Base-by-base conservation (phyloP, 2,797 vertebrate genomes). In the Urocyon cinereoargenteus region DNA sequence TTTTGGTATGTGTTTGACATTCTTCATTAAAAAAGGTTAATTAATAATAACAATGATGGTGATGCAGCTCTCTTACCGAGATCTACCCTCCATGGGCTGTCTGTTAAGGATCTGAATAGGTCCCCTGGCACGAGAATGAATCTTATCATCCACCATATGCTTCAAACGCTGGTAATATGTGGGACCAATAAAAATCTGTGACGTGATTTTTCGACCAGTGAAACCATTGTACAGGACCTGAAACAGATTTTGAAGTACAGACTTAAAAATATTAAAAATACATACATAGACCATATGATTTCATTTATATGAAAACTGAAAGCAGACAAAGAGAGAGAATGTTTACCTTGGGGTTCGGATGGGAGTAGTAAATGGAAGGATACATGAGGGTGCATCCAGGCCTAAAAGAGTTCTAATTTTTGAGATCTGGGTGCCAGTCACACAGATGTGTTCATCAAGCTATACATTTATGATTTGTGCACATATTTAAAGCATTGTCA, bases 71-170 rank as follows among this genome's bases (percentile, higher is more conserved):
- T 36, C 99, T 99, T 98, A 99, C 99, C 99, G 99, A 96, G 99
- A 99, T 93, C 99, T 98, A 0, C 99, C 99, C 98, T 99, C 99
- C 99, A 99, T 99, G 4, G 99, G 99, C 98, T 99, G 99, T 64
- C 99, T 99, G 97, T 99, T 99, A 34, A 99, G 99, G 97, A 99
- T 99, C 99, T 99, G 99, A 94, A 99, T 99, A 0, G 99, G 99
- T 1, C 99, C 99, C 31, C 99, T 98, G 72, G 99, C 99, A 94
- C 99, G 99, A 0, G 99, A 99, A 98, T 99, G 99, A 98, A 99
- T 99, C 98, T 99, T 99, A 92, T 99, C 99, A 49, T 99, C 99
- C 93, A 99, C 99, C 99, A 99, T 99, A 96, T 99, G 99, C 98
- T 99, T 99, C 94, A 99, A 98, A 49, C 99, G 99, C 98, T 99